These are phyloP conservation scores for Amazona vittata DNA, from an alignment of 2,113 vertebrate species.

Conservation along the genomic window DNA sequence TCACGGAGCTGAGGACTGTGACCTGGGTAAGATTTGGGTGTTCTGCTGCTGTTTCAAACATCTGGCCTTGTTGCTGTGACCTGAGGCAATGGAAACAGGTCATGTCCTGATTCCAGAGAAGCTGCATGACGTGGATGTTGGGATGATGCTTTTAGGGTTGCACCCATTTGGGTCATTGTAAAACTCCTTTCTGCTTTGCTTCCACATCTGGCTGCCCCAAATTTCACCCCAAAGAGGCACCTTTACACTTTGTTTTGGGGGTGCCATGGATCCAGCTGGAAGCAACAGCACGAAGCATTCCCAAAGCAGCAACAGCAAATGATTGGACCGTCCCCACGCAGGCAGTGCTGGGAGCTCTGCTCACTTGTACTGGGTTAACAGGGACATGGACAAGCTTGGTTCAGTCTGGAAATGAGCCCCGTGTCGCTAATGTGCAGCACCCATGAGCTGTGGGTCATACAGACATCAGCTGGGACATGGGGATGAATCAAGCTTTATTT, in stretches of 20 bases:
- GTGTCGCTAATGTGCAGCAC: rapidly evolving
- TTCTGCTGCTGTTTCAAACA: background rate
- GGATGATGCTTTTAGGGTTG: background rate
- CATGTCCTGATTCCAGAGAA: background rate
- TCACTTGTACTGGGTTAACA: background rate
- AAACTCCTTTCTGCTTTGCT: background rate
- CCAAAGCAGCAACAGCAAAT: background rate
- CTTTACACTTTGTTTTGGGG: rapidly evolving
- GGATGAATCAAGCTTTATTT: background rate
- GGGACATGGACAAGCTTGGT: background rate
- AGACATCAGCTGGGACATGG: rapidly evolving
- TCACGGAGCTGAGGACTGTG: background rate
- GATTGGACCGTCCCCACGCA: rapidly evolving
- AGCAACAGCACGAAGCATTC: background rate
- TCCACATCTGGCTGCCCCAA: background rate
- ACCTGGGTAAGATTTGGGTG: background rate
- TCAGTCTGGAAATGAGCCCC: background rate
- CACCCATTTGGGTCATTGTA: background rate
- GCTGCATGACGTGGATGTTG: background rate
- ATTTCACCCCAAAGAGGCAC: background rate
- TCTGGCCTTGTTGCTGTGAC: background rate
- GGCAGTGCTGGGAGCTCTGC: background rate
- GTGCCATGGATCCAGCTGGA: background rate
- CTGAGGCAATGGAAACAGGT: background rate
- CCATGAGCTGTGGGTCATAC: rapidly evolving